Evolutionary conservation across 2,888 invertebrate genomes (phyloP).

Genomic region (Zelleria hepariella): DNA sequence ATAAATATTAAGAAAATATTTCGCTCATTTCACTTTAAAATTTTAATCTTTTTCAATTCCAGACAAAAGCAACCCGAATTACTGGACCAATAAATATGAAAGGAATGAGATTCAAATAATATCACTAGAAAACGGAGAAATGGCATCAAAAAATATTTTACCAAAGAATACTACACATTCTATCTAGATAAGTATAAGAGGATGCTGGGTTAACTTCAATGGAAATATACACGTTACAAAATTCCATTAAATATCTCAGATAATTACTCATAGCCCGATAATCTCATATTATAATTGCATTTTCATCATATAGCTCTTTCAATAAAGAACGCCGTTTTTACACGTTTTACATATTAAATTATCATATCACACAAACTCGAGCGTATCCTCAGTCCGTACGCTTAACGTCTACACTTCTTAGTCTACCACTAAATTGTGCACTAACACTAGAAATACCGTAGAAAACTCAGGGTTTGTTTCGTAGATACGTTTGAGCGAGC

Average conservation of each 20-base stretch:
- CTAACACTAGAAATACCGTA: constrained; percentile 27
- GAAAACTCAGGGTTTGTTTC: neutral
- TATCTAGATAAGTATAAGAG: neutral
- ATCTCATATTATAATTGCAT: constrained; percentile 15
- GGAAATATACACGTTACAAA: constrained; percentile 29
- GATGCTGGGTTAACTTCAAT: constrained; percentile 42
- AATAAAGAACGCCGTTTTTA: neutral
- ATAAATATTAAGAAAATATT: constrained; percentile 61
- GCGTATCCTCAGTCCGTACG: neutral
- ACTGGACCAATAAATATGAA: constrained; percentile 32
- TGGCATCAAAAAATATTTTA: neutral
- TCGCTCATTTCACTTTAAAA: constrained; percentile 22
- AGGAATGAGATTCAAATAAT: constrained; percentile 10
- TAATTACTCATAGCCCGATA: constrained; percentile 35
- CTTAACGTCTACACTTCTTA: constrained; percentile 9
- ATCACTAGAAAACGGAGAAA: constrained; percentile 17
- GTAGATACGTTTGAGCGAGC: constrained; percentile 21
- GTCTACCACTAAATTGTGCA: constrained; percentile 41
- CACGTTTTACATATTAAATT: neutral
- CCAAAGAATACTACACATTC: neutral
- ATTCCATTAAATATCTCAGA: constrained; percentile 41
- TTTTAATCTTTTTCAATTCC: constrained; percentile 58
- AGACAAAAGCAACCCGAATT: constrained; percentile 25
- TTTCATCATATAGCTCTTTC: constrained; percentile 1
- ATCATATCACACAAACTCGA: neutral